These are phyloP conservation scores for Gallirallus australis DNA, from an alignment of 2,797 vertebrate genomes.

Conservation along the genomic window DNA sequence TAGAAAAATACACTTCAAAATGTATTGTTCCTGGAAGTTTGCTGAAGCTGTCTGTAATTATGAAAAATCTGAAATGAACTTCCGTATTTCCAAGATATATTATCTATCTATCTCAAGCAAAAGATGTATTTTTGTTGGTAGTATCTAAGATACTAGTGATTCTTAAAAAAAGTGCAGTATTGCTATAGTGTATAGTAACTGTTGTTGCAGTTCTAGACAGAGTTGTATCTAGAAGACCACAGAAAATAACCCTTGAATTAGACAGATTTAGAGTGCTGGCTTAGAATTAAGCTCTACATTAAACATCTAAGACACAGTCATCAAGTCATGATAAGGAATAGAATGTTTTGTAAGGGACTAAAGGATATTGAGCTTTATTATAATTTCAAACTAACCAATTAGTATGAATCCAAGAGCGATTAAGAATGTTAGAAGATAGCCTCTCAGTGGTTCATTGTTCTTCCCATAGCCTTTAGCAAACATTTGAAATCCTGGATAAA, in stretches of 20 bases:
- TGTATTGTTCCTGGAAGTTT: not conserved
- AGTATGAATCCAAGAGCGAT: constrained; percentile 97
- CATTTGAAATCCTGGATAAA: constrained; percentile 92
- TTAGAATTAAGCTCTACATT: not conserved
- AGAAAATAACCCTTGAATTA: not conserved
- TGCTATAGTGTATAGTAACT: not conserved
- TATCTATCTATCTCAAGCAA: not conserved
- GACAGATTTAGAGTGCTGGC: not conserved
- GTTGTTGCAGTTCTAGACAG: not conserved
- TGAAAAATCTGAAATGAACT: not conserved
- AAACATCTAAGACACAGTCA: not conserved
- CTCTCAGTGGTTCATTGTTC: constrained; percentile 97
- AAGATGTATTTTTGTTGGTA: not conserved
- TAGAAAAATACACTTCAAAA: not conserved
- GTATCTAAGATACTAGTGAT: not conserved
- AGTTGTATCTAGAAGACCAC: accelerated
- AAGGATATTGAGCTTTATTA: not conserved
- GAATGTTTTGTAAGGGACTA: not conserved
- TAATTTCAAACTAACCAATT: constrained; percentile 86
- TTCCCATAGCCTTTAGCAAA: constrained; percentile 98
- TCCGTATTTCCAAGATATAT: not conserved
- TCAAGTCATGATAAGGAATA: not conserved
- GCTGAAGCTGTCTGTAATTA: not conserved
- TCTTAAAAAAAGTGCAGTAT: not conserved
- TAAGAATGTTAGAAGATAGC: constrained; percentile 94